These are phyloP conservation scores for Elymnias hypermnestra DNA, from an alignment of 1,140 invertebrate genomes.

Conservation along the genomic window DNA sequence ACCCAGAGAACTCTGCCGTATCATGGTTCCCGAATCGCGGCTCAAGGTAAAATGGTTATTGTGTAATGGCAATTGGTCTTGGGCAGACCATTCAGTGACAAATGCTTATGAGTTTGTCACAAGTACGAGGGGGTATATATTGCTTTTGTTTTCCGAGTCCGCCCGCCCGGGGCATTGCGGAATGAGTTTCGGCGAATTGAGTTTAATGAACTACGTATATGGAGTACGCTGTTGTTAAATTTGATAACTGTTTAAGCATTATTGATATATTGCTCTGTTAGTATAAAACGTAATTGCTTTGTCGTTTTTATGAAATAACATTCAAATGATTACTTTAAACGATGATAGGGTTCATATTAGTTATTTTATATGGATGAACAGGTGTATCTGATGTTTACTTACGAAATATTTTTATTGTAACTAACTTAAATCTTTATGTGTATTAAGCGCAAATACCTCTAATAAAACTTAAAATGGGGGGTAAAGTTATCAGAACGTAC, in stretches of 20 bases:
- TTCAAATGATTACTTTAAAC: too few relatives aligned
- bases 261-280: too few relatives aligned
- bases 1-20: not conserved
- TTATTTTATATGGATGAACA: too few relatives aligned
- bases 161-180: slow-evolving; percentile 29
- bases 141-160: slow-evolving; percentile 32
- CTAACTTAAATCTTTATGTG: too few relatives aligned
- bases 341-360: too few relatives aligned
- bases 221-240: not conserved
- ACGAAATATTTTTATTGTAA: too few relatives aligned
- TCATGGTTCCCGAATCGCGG: slow-evolving; percentile 9
- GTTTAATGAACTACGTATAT: slow-evolving; percentile 35
- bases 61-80: slow-evolving; percentile 51
- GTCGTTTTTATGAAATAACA: too few relatives aligned
- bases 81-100: slow-evolving; percentile 59
- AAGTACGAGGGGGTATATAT: slow-evolving; percentile 27
- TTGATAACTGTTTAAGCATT: slow-evolving; percentile 3
- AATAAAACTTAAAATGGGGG: too few relatives aligned
- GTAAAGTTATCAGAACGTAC: too few relatives aligned
- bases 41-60: slow-evolving; percentile 33
- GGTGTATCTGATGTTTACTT: too few relatives aligned
- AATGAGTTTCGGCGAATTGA: slow-evolving; percentile 35
- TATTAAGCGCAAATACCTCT: too few relatives aligned
- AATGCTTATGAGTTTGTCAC: slow-evolving; percentile 75
- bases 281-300: too few relatives aligned